phyloP scores from a whole-genome alignment of 2,797 vertebrate genomes.

The Rhinella marina region DNA sequence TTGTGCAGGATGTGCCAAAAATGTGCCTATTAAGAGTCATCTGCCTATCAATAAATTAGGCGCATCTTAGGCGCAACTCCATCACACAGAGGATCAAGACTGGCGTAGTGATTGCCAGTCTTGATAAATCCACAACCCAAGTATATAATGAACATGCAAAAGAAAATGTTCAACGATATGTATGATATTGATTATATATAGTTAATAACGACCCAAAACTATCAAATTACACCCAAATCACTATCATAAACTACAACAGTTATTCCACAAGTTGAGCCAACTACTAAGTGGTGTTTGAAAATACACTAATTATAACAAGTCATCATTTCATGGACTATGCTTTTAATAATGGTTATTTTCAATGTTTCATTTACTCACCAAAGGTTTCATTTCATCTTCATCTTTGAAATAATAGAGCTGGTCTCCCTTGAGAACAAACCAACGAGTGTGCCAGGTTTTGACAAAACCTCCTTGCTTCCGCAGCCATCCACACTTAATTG shows the following conservation, averaged over 20 bases:
- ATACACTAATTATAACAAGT: neutral
- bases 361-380: slow-evolving; percentile 82
- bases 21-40: no score
- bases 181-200: no score
- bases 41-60: no score
- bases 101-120: no score
- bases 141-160: no score
- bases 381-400: slow-evolving; percentile 93
- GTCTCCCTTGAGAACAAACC: slow-evolving; percentile 97
- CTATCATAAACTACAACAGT: neutral
- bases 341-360: neutral
- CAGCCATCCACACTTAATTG: slow-evolving; percentile 92
- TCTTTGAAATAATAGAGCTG: slow-evolving; percentile 97
- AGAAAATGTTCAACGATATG: no score
- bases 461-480: slow-evolving; percentile 98
- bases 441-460: slow-evolving; percentile 97
- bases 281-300: neutral
- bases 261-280: neutral
- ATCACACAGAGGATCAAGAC: no score
- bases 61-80: no score
- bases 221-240: no score
- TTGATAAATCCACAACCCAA: no score
- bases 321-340: neutral
- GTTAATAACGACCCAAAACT: no score
- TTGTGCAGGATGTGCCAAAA: no score